Evolutionary conservation across 2,888 invertebrate species (phyloP).

Genomic region (Drosophila anomelani): DNA sequence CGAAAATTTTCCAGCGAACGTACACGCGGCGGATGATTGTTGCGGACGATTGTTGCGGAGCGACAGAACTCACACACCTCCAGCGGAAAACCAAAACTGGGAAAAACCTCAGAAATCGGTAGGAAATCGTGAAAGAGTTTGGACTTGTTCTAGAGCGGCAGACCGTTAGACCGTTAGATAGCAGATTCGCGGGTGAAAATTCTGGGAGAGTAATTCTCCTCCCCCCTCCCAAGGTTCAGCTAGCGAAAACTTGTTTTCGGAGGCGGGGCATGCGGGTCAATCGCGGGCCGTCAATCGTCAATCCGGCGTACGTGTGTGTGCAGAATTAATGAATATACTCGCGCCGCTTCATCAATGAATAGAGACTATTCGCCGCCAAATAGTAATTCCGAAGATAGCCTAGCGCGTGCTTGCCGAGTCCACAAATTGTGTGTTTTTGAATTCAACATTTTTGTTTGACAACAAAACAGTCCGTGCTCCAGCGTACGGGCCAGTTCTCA

Average conservation of each 20-base stretch:
- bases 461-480: constrained; percentile 29
- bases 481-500: background rate
- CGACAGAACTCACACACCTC: background rate
- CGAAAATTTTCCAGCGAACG: constrained; percentile 4
- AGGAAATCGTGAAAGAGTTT: constrained; percentile 27
- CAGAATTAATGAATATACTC: constrained; percentile 47
- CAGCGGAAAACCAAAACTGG: background rate
- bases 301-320: constrained; percentile 58
- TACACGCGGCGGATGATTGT: constrained; percentile 6
- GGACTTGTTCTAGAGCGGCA: constrained; percentile 23
- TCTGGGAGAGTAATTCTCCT: background rate
- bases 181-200: constrained; percentile 43
- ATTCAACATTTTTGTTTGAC: constrained; percentile 24
- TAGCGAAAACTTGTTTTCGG: constrained; percentile 40
- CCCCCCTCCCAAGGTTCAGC: constrained; percentile 5
- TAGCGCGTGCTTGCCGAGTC: constrained; percentile 8
- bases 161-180: constrained; percentile 9
- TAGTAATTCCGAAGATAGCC: constrained; percentile 25
- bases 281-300: constrained; percentile 15
- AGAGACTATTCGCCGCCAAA: constrained; percentile 16
- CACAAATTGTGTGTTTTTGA: constrained; percentile 23
- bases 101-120: constrained; percentile 1
- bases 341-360: constrained; percentile 53
- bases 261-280: constrained; percentile 37
- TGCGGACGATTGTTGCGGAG: constrained; percentile 6